Evolutionary conservation across 2,888 invertebrate genomes (phyloP), one percentile per base, ranked within the genome.

Genomic region (Abrostola tripartita): DNA sequence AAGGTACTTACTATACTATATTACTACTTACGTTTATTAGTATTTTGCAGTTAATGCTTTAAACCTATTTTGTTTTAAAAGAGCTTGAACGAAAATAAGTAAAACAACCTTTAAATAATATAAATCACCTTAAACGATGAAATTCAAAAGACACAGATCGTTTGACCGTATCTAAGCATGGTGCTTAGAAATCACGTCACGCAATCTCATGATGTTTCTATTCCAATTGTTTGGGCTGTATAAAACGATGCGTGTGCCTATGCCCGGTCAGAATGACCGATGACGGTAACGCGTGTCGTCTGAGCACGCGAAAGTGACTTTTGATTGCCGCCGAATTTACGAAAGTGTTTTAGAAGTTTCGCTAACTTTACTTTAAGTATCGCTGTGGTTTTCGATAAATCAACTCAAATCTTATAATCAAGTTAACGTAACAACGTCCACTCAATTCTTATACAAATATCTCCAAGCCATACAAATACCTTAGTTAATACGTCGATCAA

Each of bases 171-270:
- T 64, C 79, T 67, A 71, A 78, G 61, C 51, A 62, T 41, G 9
- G 52, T 60, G 60, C 57, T 69, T 73, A 69, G 68, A 77, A 79
- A 77, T 59, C 77, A 57, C 58, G 69, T 70, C 77, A 80, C 79
- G 80, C 67, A 67, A 66, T 65, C 69, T 65, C 65, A 64, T 62
- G 68, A 71, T 77, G 73, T 75, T 76, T 75, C 68, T 62, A 76
- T 80, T 77, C 40, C 65, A 65, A 79, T 79, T 80, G 78, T 76
- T 68, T 69, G 62, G 47, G 50, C 53, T 65, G 55, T 65, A 63
- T 61, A 54, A 59, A 69, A 62, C 54, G 60, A 57, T 71, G 61
- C 71, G 64, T 70, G 54, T 61, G 53, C 68, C 12, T 51, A 47
- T 56, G 65, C 65, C 61, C 54, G 52, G 55, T 61, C 61, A 51